Evolutionary conservation across 1,140 invertebrate genomes (phyloP).

Genomic region (Papilio xuthus): DNA sequence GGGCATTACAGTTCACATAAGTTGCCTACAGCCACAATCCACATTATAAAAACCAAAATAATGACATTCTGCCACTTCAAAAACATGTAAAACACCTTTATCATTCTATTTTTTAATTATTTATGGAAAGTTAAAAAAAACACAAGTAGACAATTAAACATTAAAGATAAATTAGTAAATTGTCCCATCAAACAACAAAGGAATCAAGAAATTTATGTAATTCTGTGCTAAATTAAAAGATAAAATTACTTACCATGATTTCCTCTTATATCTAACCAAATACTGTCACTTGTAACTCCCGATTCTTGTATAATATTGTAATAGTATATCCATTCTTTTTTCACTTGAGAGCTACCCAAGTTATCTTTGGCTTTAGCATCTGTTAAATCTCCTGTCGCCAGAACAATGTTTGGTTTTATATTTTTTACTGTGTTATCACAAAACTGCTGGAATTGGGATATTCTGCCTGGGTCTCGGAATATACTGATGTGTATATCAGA

Average conservation of each 20-base stretch:
- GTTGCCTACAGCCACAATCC: background rate
- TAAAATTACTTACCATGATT: slow-evolving; percentile 91
- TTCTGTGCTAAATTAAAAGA: background rate
- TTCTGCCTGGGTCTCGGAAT: slow-evolving; percentile 89
- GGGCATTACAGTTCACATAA: background rate
- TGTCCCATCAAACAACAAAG: background rate
- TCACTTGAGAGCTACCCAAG: slow-evolving; percentile 91
- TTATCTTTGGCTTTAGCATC: slow-evolving; percentile 92
- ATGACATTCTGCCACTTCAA: background rate
- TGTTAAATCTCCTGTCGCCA: slow-evolving; percentile 94
- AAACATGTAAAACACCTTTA: background rate
- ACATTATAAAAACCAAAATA: background rate
- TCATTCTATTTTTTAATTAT: too few relatives aligned
- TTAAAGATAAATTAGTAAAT: background rate
- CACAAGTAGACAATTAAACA: too few relatives aligned
- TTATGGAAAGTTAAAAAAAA: too few relatives aligned
- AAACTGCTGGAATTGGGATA: slow-evolving; percentile 90
- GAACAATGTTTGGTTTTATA: slow-evolving; percentile 90
- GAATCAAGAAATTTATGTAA: background rate
- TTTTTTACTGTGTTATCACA: slow-evolving; percentile 88
- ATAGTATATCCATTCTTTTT: slow-evolving; percentile 94
- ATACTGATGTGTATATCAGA: slow-evolving; percentile 95
- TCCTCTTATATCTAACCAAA: slow-evolving; percentile 95
- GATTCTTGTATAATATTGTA: slow-evolving; percentile 86
- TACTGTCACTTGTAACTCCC: slow-evolving; percentile 86